Evolutionary conservation across 2,113 vertebrate species (phyloP).

Genomic region (Passer domesticus): DNA sequence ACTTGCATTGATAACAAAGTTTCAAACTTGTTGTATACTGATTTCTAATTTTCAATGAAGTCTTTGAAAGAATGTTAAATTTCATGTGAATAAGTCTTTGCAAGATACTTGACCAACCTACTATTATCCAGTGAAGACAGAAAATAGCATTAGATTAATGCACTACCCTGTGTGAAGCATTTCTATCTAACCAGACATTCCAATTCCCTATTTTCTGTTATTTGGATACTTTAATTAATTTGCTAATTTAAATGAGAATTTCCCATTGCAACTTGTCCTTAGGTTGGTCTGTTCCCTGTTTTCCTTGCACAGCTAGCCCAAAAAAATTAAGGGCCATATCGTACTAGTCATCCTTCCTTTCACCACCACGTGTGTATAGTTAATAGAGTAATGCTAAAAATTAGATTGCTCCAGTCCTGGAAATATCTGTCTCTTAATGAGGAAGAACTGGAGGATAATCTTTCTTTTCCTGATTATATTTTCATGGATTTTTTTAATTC

Average conservation of each 20-base stretch:
- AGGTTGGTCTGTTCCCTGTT: background rate
- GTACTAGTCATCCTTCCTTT: background rate
- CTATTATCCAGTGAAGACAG: background rate
- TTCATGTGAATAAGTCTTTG: background rate
- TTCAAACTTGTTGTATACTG: background rate
- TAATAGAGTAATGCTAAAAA: background rate
- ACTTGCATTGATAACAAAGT: background rate
- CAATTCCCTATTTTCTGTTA: background rate
- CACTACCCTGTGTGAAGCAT: background rate
- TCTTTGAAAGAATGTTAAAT: background rate
- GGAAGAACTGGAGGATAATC: background rate
- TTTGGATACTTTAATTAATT: background rate
- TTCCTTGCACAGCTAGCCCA: background rate
- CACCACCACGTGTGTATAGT: background rate
- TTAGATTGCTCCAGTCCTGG: background rate
- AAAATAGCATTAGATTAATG: background rate
- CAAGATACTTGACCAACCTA: background rate
- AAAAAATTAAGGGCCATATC: background rate
- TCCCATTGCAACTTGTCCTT: background rate
- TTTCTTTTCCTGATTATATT: background rate
- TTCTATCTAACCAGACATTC: background rate
- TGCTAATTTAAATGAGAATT: background rate
- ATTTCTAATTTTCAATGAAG: background rate
- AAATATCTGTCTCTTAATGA: background rate
- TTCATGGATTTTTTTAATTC: background rate